Base-by-base conservation (phyloP, 2,888 invertebrate genomes). In the Leptinotarsa juncta region DNA sequence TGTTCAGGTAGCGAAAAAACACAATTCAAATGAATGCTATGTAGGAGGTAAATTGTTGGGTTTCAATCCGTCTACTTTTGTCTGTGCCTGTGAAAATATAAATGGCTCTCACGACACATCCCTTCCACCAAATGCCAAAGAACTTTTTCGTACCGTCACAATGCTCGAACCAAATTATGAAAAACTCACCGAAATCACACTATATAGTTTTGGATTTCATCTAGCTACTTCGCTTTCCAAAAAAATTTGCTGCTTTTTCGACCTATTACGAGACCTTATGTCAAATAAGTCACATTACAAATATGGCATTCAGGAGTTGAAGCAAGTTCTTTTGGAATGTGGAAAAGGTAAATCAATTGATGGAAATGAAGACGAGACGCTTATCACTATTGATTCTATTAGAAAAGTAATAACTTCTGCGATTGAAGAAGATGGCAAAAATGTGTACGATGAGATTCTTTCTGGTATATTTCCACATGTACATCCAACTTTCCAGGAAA, bases 391-490 rank as follows among this genome's bases (percentile, higher is more conserved):
- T 55, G 90, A 94, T 70, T 95, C 96, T 14, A 92, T 97, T 74
- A 91, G 94, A 71, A 95, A 96, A 86, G 95, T 96, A 0, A 96
- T 96, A 89, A 88, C 95, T 74, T 95, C 96, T 0, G 96, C 96
- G 86, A 95, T 97, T 87, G 88, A 95, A 79, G 92, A 94, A 0
- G 93, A 94, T 82, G 96, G 97, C 87, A 92, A 95, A 53, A 94
- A 94, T 0, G 89, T 96, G 32, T 93, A 93, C 83, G 91, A 93
- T 84, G 95, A 95, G 18, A 96, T 97, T 79, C 94, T 97, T 80
- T 93, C 94, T 0, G 96, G 96, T 88, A 89, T 97, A 79, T 97
- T 97, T 87, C 95, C 96, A 93, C 95, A 85, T 89, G 88, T 23
- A 88, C 91, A 91, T 95, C 80, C 87, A 4, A 48, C 93, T 50